Evolutionary conservation across 2,113 vertebrate species (phyloP), one percentile per base, ranked within the genome.

Genomic region (Tenebrosternarchus preto): DNA sequence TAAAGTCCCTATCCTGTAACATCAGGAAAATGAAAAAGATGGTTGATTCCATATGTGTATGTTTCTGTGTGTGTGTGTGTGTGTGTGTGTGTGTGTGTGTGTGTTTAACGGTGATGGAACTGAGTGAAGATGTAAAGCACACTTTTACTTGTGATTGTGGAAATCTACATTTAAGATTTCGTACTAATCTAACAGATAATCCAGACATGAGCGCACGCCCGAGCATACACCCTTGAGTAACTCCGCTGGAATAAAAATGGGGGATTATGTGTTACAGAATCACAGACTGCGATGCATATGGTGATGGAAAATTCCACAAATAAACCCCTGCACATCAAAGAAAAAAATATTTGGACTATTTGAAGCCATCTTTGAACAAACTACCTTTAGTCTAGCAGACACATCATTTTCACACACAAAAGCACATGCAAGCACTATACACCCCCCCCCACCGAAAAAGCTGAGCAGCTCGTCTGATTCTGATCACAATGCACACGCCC

Each of bases 11-110:
- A 76, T 85, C 59, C 72, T 71, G 72, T 73, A 80, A 75, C 69
- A 82, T 85, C 64, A 72, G 67, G 46, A 55, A 82, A 79, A 79
- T 71, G 77, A 80, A 81, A 80, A 71, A 70, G 43, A 79, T 76
- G 72, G 24, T 76, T 67, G 33, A 64, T 83, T 78, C 66, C 59
- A 53, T 76, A 71, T 79, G 72, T 53, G 22, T 64, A 61, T 69
- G 76, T 84, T 70, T 78, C 36, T 22, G 29, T 31, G 6, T 56
- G 33, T 3, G 0, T n/a, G 11, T 73, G 57, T 72, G 50, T 80
- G 59, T 70, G 67, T 22, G n/a, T 80, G 50, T 33, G 67, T 24
- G 57, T 72, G 50, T 80, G 59, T 70, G 67, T 22, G n/a, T 80
- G 50, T 33, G 67, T 24, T 75, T 60, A 76, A 63, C 53, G 73